Conservation (phyloP, 1,140 invertebrate species). For the Babylonia areolata region DNA sequence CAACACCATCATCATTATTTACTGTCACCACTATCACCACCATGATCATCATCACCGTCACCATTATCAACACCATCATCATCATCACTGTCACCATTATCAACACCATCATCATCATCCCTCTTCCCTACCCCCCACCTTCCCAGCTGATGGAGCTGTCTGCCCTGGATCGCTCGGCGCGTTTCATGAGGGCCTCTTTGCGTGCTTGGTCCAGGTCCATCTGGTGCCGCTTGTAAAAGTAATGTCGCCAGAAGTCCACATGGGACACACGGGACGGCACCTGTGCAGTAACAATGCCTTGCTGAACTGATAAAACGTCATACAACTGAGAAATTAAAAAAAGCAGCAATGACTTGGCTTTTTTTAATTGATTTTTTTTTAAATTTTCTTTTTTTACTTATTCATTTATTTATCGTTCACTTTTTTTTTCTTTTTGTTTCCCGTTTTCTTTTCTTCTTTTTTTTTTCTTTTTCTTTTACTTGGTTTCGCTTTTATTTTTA, state of each 20-base stretch:
- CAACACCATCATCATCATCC: background rate
- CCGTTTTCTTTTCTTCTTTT: too few relatives aligned
- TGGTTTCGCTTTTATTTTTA: too few relatives aligned
- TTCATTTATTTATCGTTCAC: too few relatives aligned
- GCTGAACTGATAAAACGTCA: too few relatives aligned
- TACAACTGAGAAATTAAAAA: too few relatives aligned
- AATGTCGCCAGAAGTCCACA: constrained; percentile 77
- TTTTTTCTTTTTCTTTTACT: too few relatives aligned
- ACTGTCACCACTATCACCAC: background rate
- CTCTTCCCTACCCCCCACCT: constrained; percentile 56
- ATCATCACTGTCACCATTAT: background rate
- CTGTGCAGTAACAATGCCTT: constrained; percentile 51
- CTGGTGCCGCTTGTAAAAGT: constrained; percentile 77
- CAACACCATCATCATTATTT: background rate
- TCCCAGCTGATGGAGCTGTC: constrained; percentile 66
- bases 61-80: background rate
- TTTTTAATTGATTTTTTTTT: too few relatives aligned
- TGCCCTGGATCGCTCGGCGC: constrained; percentile 60
- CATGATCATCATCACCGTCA: too few relatives aligned
- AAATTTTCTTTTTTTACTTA: too few relatives aligned
- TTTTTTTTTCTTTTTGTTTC: too few relatives aligned
- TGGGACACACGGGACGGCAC: constrained; percentile 76
- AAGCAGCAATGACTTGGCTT: too few relatives aligned
- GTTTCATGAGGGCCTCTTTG: constrained; percentile 68
- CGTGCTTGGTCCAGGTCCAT: constrained; percentile 73